Percentiles rank a stretch among this genome's conserved stretches.
Conservation (phyloP, 2,888 invertebrate species). For the Erebia epiphron region DNA sequence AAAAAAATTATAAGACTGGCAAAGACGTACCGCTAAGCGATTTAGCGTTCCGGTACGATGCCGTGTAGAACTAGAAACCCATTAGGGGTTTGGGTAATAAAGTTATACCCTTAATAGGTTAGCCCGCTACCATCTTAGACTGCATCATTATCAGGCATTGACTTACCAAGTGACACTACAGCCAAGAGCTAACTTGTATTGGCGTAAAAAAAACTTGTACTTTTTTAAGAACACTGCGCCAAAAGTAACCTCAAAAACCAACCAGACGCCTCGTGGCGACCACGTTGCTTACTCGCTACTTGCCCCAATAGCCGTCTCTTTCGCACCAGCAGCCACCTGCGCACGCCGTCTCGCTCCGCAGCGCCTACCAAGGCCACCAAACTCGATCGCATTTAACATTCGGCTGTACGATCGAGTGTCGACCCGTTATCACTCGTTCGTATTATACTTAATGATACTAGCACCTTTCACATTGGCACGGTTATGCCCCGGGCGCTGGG, state of each 20-base stretch:
- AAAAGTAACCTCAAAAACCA: not conserved
- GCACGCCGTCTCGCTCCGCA: not conserved
- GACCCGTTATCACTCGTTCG: not conserved
- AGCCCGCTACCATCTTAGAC: too few species aligned
- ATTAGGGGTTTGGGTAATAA: too few species aligned
- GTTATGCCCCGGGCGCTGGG: not conserved
- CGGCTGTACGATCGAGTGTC: not conserved
- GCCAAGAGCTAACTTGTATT: too few species aligned
- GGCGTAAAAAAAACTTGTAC: too few species aligned
- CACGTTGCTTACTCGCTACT: not conserved
- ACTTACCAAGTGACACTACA: too few species aligned
- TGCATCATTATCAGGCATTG: too few species aligned
- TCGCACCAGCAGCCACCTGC: not conserved
- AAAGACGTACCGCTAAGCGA: too few species aligned
- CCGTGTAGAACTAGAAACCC: too few species aligned
- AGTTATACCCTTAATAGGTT: too few species aligned
- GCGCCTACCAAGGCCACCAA: conserved; percentile 5
- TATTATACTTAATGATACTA: not conserved
- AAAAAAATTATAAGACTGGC: too few species aligned
- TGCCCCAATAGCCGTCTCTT: not conserved
- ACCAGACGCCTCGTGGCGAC: conserved; percentile 4
- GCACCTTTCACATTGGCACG: not conserved
- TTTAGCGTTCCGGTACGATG: too few species aligned
- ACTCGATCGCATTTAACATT: not conserved
- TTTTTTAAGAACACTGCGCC: too few species aligned